Percentiles rank a stretch among this genome's conserved stretches.
Evolutionary conservation across 2,888 invertebrate genomes (phyloP).

Genomic region (Periphyllus acericola): DNA sequence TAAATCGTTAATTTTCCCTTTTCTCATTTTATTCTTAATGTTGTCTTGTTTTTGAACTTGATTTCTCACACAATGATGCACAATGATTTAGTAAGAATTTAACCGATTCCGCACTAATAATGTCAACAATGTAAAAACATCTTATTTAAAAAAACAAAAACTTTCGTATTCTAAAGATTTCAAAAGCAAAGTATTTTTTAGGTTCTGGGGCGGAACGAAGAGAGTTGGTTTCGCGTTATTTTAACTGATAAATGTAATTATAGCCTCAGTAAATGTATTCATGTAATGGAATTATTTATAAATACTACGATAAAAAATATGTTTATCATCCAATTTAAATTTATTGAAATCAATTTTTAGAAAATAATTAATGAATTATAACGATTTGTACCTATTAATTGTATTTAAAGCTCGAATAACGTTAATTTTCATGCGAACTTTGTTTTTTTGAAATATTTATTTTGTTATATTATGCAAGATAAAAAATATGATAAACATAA

Average conservation of each 20-base stretch:
- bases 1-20: neutral
- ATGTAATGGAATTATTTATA: neutral
- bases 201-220: neutral
- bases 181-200: neutral
- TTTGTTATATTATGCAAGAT: no score
- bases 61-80: neutral
- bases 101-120: neutral
- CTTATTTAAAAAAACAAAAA: neutral
- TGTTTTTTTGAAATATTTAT: no score
- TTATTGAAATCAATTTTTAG: no score
- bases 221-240: neutral
- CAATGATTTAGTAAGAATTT: neutral
- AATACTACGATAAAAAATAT: neutral
- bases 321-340: no score
- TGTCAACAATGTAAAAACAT: neutral
- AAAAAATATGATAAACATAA: no score
- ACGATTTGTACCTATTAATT: no score
- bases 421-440: no score
- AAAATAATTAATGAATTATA: no score
- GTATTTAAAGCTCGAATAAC: no score
- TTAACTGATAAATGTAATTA: neutral
- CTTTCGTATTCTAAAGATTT: neutral
- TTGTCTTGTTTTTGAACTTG: neutral
- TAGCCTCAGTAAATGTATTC: neutral
- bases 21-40: neutral